A percentile compares a stretch with the other conserved stretches of the same genome.
phyloP scores from a whole-genome alignment of 1,140 invertebrate species.

The Orchestia grillus region DNA sequence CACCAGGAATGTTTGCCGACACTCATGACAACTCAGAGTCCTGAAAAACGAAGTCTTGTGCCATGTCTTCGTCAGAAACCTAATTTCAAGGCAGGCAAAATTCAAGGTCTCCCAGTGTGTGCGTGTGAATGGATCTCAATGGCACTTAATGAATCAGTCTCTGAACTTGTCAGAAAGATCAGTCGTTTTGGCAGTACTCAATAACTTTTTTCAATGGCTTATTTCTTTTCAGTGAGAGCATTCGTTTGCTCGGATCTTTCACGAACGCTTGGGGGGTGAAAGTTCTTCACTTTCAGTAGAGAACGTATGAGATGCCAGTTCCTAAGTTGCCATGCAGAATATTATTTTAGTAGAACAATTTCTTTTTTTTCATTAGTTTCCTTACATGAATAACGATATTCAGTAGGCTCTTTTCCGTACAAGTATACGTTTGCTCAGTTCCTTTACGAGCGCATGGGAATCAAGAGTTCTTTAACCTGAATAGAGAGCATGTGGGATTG shows the following conservation, averaged over 20 bases:
- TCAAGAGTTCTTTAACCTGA: neutral
- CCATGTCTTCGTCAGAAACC: constrained; percentile 2
- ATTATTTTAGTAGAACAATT: too few relatives aligned
- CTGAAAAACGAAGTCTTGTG: constrained; percentile 26
- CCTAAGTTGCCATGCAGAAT: too few relatives aligned
- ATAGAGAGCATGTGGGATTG: neutral
- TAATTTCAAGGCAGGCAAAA: constrained; percentile 14
- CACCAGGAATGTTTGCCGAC: constrained; percentile 25
- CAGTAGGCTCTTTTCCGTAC: too few relatives aligned
- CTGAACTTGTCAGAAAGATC: neutral
- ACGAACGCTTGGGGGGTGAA: too few relatives aligned
- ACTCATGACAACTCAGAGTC: neutral
- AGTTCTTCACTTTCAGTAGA: neutral
- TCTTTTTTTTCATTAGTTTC: too few relatives aligned
- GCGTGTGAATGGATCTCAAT: neutral
- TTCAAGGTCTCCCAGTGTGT: neutral
- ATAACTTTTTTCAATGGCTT: neutral
- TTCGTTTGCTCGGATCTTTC: too few relatives aligned
- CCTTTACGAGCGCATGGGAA: too few relatives aligned
- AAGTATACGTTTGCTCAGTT: neutral
- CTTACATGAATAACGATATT: too few relatives aligned
- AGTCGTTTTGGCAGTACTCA: too few relatives aligned
- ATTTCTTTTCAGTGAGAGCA: too few relatives aligned
- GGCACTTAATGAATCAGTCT: neutral
- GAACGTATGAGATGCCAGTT: too few relatives aligned